These are phyloP conservation scores for Pyrrhia umbra DNA, from an alignment of 2,888 invertebrate species.

Conservation along the genomic window DNA sequence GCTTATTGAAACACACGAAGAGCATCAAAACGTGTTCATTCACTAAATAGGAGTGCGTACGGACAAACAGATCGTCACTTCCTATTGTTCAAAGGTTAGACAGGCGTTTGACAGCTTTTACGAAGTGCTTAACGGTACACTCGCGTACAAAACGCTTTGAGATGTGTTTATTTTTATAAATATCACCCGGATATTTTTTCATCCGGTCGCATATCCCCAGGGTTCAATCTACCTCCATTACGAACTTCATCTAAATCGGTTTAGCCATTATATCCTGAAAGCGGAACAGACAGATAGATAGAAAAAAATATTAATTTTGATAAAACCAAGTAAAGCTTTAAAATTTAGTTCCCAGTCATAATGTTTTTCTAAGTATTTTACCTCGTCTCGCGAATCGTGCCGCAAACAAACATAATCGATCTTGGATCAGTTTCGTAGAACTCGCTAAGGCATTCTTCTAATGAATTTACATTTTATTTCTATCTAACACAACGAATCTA, in stretches of 20 bases:
- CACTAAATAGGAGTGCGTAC: slow-evolving; percentile 46
- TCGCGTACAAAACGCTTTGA: slow-evolving; percentile 19
- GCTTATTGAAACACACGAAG: slow-evolving; percentile 10
- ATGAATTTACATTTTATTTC: slow-evolving; percentile 30
- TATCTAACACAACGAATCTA: neutral
- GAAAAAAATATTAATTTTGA: too few species aligned
- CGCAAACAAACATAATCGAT: slow-evolving; percentile 30
- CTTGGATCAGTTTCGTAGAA: slow-evolving; percentile 26
- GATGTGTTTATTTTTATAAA: neutral
- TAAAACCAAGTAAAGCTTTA: slow-evolving; percentile 6
- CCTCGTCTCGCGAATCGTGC: slow-evolving; percentile 33
- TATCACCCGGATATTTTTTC: too few species aligned
- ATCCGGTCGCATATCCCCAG: too few species aligned
- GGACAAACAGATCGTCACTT: slow-evolving; percentile 33
- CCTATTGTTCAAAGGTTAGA: slow-evolving; percentile 39
- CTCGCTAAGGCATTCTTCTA: slow-evolving; percentile 15
- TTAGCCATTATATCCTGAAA: too few species aligned
- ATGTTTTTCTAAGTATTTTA: slow-evolving; percentile 5
- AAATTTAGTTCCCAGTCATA: neutral
- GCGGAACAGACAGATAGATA: too few species aligned
- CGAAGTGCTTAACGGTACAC: slow-evolving; percentile 28
- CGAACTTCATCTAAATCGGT: too few species aligned
- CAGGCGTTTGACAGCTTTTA: slow-evolving; percentile 24
- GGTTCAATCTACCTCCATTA: too few species aligned
- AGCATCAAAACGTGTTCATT: slow-evolving; percentile 40